Evolutionary conservation across 2,888 invertebrate genomes (phyloP).

Genomic region (Agriopis leucophaearia): DNA sequence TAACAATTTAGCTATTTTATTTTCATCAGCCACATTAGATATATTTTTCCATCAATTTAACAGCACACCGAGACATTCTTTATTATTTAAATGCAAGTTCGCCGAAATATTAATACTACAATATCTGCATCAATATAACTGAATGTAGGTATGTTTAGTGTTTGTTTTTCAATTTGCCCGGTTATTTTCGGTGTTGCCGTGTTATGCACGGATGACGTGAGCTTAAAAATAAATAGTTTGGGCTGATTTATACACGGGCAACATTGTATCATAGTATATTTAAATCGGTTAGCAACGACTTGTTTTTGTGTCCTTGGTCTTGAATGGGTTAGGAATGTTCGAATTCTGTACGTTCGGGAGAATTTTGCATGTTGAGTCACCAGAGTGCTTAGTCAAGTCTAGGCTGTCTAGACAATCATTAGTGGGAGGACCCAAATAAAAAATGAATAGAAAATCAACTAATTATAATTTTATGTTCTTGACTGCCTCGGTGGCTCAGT

Average conservation of each 20-base stretch:
- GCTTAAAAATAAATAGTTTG: conserved; percentile 39
- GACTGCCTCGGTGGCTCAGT: no score
- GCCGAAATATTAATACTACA: conserved; percentile 22
- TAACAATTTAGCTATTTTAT: background rate
- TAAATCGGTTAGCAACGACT: conserved; percentile 38
- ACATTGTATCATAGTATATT: conserved; percentile 40
- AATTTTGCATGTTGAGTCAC: conserved; percentile 7
- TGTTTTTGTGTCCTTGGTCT: conserved; percentile 35
- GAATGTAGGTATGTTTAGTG: conserved; percentile 18
- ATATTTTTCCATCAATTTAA: conserved; percentile 10
- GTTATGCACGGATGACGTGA: conserved; percentile 39
- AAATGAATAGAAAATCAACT: background rate
- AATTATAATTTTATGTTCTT: no score
- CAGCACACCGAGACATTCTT: conserved; percentile 14
- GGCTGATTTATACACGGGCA: conserved; percentile 40
- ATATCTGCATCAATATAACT: conserved; percentile 12
- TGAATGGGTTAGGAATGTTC: conserved; percentile 26
- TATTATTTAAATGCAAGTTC: conserved; percentile 26
- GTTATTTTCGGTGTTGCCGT: conserved; percentile 33
- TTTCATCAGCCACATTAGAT: background rate
- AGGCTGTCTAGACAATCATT: background rate
- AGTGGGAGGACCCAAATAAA: background rate
- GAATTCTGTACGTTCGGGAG: conserved; percentile 6
- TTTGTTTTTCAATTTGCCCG: conserved; percentile 20
- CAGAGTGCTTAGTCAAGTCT: background rate